phyloP scores from a whole-genome alignment of 2,888 invertebrate species.

The Tipula lateralis region DNA sequence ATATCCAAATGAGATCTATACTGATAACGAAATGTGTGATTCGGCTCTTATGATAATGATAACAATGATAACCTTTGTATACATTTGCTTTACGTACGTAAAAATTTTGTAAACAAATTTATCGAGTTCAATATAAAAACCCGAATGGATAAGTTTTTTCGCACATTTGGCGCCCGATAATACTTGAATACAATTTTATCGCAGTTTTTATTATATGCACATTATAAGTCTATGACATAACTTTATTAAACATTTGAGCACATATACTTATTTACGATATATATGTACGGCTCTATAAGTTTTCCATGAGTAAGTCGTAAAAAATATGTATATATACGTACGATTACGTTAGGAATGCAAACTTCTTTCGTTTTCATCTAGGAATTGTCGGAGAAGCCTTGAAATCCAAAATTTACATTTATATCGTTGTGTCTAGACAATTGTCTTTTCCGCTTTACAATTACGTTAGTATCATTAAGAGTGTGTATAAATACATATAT shows the following conservation, averaged over 20 bases:
- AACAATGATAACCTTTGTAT: too few species aligned
- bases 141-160: background rate
- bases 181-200: background rate
- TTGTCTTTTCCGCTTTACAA: background rate
- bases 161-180: background rate
- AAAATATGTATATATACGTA: background rate
- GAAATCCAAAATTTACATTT: background rate
- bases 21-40: too few species aligned
- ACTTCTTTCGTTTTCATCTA: background rate
- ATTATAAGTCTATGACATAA: background rate
- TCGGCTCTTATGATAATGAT: too few species aligned
- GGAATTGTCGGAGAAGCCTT: background rate
- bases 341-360: background rate
- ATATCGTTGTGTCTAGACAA: background rate
- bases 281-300: background rate
- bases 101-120: too few species aligned
- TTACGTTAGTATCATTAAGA: background rate
- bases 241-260: background rate
- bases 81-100: too few species aligned
- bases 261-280: background rate
- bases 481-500: background rate
- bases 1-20: too few species aligned
- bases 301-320: background rate
- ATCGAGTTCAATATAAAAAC: too few species aligned
- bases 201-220: background rate